Conservation (phyloP, 1,140 invertebrate genomes). For the Phenacoccus solenopsis region DNA sequence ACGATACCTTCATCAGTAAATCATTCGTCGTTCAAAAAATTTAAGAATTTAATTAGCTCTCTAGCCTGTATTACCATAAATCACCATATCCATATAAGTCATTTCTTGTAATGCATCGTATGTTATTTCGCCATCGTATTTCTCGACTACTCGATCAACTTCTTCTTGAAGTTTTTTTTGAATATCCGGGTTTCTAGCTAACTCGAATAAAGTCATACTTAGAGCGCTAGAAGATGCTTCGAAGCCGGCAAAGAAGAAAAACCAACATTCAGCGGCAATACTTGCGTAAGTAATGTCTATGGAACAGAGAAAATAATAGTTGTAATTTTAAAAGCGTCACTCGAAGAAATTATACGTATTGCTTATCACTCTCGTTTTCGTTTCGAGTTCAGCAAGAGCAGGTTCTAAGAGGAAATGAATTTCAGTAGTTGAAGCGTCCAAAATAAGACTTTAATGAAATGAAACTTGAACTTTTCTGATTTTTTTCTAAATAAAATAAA, state of each 20-base stretch:
- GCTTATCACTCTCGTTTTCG: no score
- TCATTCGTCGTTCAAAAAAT: neutral
- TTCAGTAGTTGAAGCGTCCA: no score
- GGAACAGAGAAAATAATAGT: neutral
- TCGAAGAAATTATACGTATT: no score
- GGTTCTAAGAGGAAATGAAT: no score
- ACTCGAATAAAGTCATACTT: constrained; percentile 39
- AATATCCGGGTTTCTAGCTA: constrained; percentile 42
- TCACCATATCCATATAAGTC: constrained; percentile 33
- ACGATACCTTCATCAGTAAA: neutral
- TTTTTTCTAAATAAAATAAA: no score
- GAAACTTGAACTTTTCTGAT: no score
- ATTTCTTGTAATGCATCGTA: constrained; percentile 32
- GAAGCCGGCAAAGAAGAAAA: constrained; percentile 55
- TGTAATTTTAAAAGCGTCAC: no score
- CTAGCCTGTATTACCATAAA: constrained; percentile 26
- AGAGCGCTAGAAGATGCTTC: constrained; percentile 45
- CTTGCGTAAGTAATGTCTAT: constrained; percentile 40
- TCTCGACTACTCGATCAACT: constrained; percentile 24
- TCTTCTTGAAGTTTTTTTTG: constrained; percentile 31
- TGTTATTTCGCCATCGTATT: constrained; percentile 27
- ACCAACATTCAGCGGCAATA: constrained; percentile 46
- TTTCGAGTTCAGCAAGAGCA: no score
- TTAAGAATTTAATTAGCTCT: neutral
- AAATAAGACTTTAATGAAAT: no score